phyloP scores from a whole-genome alignment of 2,888 invertebrate genomes.

The Agrotis segetum region DNA sequence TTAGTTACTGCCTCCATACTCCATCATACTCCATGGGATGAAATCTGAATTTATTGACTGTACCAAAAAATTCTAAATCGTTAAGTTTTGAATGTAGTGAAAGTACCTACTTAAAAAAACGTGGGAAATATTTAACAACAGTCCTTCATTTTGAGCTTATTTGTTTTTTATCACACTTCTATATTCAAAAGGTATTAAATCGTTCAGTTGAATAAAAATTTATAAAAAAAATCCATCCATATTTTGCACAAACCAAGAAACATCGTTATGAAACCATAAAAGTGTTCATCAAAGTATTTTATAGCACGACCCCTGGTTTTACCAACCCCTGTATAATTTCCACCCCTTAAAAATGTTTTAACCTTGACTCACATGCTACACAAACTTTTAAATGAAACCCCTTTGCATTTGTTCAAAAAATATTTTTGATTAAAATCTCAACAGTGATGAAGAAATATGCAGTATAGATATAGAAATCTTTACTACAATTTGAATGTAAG shows the following conservation, averaged over 20 bases:
- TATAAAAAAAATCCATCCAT: neutral
- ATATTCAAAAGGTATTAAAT: neutral
- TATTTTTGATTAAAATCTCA: neutral
- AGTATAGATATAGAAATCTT: neutral
- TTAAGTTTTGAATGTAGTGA: too few species aligned
- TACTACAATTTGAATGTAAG: neutral
- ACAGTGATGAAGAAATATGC: neutral
- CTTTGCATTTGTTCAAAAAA: neutral
- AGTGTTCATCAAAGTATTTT: slow-evolving; percentile 18
- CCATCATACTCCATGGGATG: too few species aligned
- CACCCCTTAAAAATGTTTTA: slow-evolving; percentile 21
- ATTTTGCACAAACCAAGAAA: neutral
- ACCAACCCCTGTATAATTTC: slow-evolving; percentile 26
- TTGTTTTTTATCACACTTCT: neutral
- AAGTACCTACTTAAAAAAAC: too few species aligned
- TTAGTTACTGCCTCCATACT: too few species aligned
- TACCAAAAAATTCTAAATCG: too few species aligned
- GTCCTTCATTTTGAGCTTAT: too few species aligned
- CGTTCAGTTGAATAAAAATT: neutral
- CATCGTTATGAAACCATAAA: neutral
- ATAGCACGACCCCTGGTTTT: slow-evolving; percentile 8
- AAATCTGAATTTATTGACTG: too few species aligned
- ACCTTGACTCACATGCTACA: slow-evolving; percentile 42
- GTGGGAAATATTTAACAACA: too few species aligned
- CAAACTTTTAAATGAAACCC: neutral